Conservation (phyloP, 2,797 vertebrate genomes). For the Salmo trutta region DNA sequence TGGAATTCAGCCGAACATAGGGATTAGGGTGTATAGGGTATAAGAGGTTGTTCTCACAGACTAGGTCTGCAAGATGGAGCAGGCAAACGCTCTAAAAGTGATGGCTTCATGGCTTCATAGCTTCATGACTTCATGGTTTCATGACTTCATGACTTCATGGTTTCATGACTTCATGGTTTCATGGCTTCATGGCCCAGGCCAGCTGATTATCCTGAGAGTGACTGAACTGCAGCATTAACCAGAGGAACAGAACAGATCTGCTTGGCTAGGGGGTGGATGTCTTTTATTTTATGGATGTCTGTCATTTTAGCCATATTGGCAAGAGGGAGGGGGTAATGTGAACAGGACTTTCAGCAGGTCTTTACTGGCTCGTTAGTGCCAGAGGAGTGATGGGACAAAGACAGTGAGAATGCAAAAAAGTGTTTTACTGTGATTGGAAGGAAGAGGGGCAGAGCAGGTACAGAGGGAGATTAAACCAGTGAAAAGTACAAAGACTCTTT, state of each 20-base stretch:
- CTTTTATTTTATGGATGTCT: slow-evolving; percentile 53
- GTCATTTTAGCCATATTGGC: slow-evolving; percentile 51
- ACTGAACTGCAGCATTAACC: slow-evolving; percentile 67
- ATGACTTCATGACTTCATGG: background rate
- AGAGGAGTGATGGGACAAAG: background rate
- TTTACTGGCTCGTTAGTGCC: background rate
- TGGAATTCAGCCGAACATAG: slow-evolving; percentile 18
- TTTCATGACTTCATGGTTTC: background rate
- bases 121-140: background rate
- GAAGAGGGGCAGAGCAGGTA: background rate
- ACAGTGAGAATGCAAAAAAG: background rate
- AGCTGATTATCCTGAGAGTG: slow-evolving; percentile 61
- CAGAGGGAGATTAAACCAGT: background rate
- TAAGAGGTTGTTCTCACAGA: slow-evolving; percentile 44
- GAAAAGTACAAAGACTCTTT: no score
- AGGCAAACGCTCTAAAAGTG: slow-evolving; percentile 47
- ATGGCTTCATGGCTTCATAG: slow-evolving; percentile 51
- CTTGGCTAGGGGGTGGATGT: slow-evolving; percentile 31
- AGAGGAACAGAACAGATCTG: slow-evolving; percentile 50
- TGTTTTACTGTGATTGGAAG: background rate
- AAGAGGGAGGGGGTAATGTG: background rate
- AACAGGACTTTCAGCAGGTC: background rate
- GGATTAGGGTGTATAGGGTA: slow-evolving; percentile 24
- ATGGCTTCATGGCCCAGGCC: slow-evolving; percentile 44
- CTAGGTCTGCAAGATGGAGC: slow-evolving; percentile 17